Percentiles rank a stretch among this genome's conserved stretches.
Evolutionary conservation across 2,113 vertebrate species (phyloP).

Genomic region (Hippocampus abdominalis): DNA sequence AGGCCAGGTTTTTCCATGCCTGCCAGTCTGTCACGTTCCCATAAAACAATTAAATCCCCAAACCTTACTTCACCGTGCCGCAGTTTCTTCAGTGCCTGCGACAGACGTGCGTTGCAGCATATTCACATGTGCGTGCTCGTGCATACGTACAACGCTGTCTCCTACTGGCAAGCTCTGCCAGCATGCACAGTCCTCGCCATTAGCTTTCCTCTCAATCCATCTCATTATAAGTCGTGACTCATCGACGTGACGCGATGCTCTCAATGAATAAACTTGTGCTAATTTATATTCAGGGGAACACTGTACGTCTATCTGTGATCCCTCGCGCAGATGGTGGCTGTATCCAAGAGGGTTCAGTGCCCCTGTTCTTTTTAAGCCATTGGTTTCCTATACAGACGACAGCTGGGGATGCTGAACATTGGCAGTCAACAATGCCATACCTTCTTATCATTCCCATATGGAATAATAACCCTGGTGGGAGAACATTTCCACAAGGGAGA

Average conservation of each 20-base stretch:
- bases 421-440: neutral
- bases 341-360: slow-evolving; percentile 18
- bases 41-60: slow-evolving; percentile 73
- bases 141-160: slow-evolving; percentile 30
- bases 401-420: neutral
- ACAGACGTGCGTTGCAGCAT: slow-evolving; percentile 24
- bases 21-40: slow-evolving; percentile 68
- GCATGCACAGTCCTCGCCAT: slow-evolving; percentile 5
- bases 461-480: slow-evolving; percentile 33
- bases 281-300: slow-evolving; percentile 47
- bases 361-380: slow-evolving; percentile 33
- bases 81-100: slow-evolving; percentile 52
- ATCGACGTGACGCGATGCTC: slow-evolving; percentile 27
- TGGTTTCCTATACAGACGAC: slow-evolving; percentile 27
- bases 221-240: slow-evolving; percentile 56
- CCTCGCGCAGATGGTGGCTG: slow-evolving; percentile 20
- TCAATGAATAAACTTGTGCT: slow-evolving; percentile 20
- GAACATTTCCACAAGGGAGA: slow-evolving; percentile 16
- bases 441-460: slow-evolving; percentile 38
- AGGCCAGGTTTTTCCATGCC: slow-evolving; percentile 24
- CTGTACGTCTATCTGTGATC: slow-evolving; percentile 12
- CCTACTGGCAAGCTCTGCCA: slow-evolving; percentile 7
- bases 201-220: slow-evolving; percentile 41
- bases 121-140: slow-evolving; percentile 16
- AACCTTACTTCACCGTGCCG: slow-evolving; percentile 31